Base-by-base conservation (phyloP, 2,888 invertebrate species). In the Drosophila prolongata region DNA sequence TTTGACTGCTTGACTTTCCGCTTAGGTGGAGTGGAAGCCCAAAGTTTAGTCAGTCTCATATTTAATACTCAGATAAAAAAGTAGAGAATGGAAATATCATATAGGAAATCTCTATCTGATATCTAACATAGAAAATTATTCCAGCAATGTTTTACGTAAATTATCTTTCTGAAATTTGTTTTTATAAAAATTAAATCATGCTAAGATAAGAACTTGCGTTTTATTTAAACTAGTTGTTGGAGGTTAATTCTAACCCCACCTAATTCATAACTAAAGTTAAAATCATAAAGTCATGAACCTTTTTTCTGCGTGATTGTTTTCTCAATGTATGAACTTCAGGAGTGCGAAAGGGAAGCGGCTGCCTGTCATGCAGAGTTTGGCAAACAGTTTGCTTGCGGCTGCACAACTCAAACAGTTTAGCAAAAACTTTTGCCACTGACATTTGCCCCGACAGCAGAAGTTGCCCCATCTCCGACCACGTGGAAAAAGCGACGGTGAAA, bases 1-100 rank as follows among this genome's bases (percentile, higher is more conserved):
- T 86, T 83, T 84, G 88, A 86, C 83, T 86, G 78, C 72, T 78
- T 86, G 87, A 86, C 89, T 88, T 88, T 78, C n/a, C 44, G 71
- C 53, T 57, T 46, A 34, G 47, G 47, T 24, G 40, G n/a, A 54
- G 60, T 70, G 38, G 44, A 61, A 24, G 24, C 47, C 14, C 19
- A 56, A 71, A 72, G 46, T 73, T 70, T 24, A 43, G 38, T 3
- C 35, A 14, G 35, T n/a, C 40, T 19, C 54, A 60, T 37, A 19
- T 38, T 6, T 34, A 38, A 38, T 43, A 49, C 37, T 52, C 30
- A 30, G 16, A 46, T 30, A 54, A 30, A 13, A 53, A 37, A 24
- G 37, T n/a, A 19, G 10, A 1, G 10, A 10, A 35, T 35, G 3
- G 3, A 35, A 11, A 9, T n/a, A n/a, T n/a, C n/a, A n/a, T 35